Evolutionary conservation across 2,888 invertebrate species (phyloP), one percentile per base, ranked within the genome.

Genomic region (Drymonia ruficornis): DNA sequence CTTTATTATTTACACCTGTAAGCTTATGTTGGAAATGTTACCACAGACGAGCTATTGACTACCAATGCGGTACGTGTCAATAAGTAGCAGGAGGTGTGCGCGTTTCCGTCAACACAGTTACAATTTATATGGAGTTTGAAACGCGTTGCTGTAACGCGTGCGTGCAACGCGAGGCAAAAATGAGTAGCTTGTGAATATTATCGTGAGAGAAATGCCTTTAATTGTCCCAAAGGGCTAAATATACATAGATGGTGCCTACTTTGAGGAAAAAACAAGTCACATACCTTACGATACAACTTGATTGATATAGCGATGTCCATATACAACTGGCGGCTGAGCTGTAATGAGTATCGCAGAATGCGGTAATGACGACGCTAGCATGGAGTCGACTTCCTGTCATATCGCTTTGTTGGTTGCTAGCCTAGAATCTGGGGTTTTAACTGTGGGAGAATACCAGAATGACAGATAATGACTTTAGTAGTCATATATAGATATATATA

Each of bases 301-400:
- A 68, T 61, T 52, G 48, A 64, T 68, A 55, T 18, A 40, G 36
- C 36, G 28, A 53, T 52, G 65, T 12, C 55, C 53, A 58, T 61
- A 67, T 45, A 59, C 42, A 52, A 55, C 46, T 47, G 16, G 50
- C 31, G 29, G 34, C 49, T 28, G 12, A 12, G 7, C 23, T 43
- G 19, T 45, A 45, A 45, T 45, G 28, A 45, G 28, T 15, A 45
- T 12, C n/a, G 15, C 45, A 45, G 29, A 43, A 43, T 43, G 38
- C 45, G 29, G 49, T 62, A 60, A 56, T 63, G 53, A 60, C 67
- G 49, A 23, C 6, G 28, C 28, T 28, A 15, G 8, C 9, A 8
- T n/a, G 28, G 15, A 12, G 8, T 13, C 23, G n/a, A 45, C 28
- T 45, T 45, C 45, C 45, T 28, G 23, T 18, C 28, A 28, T 45